Evolutionary conservation across 37 sponge, comb jelly and placozoan genomes (phyloP), one percentile per base, ranked within the genome.

Genomic region (Axinella damicornis): DNA sequence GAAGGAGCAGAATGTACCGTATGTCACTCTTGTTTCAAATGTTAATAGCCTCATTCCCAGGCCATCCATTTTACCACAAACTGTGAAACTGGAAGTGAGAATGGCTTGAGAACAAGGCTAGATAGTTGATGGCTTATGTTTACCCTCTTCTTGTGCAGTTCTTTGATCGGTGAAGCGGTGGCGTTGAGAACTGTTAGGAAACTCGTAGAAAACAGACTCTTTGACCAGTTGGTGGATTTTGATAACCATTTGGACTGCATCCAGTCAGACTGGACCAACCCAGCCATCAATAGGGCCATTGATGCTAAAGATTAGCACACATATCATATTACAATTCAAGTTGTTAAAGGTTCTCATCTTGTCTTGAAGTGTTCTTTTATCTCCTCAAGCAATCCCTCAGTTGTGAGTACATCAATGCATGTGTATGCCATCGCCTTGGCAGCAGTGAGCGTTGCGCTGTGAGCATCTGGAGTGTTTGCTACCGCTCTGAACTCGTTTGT

Each of bases 401-500:
- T 78, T n/a, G 77, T 82, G 28, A 96, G 67, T 0, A 96, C 84
- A 78, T 94, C 89, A 13, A 94, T 66, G 20, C 83, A 89, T 14
- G 92, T 88, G 38, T 85, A 64, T 0, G 92, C 89, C 87, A 96
- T 89, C 35, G 83, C 84, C 87, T 91, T 91, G 24, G 87, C 95
- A 39, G 62, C 83, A 27, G 57, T 21, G 31, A 91, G 66, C 41
- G 97, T 94, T 33, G 33, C 34, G 2, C 25, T 25, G 54, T 91
- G 85, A 27, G 97, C 89, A 19, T 78, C 60, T 0, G 80, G 70
- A 9, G 80, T 94, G 79, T 93, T 89, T 54, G 90, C 21, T 30
- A 90, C 70, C 35, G 59, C 78, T 36, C 89, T 74, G 69, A 96
- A 96, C 68, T 85, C 92, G 24, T 60, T 81, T 4, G 90, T 96